Evolutionary conservation across 2,888 invertebrate species (phyloP).

Genomic region (Eupelmus urozonus): DNA sequence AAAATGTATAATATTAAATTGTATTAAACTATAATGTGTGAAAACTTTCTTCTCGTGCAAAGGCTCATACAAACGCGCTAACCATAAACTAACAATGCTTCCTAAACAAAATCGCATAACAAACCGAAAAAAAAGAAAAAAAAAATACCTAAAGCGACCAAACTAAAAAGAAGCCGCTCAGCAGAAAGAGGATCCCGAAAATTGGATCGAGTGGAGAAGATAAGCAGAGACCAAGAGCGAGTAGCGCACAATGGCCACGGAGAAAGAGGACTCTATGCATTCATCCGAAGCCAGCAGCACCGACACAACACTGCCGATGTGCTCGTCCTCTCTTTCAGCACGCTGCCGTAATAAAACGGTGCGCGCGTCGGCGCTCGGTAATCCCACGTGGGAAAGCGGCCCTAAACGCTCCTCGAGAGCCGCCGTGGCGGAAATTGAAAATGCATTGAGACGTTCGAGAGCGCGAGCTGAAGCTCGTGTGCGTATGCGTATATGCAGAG

Average conservation of each 20-base stretch:
- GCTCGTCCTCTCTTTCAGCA: background rate
- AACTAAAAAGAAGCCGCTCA: background rate
- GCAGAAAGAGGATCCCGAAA: background rate
- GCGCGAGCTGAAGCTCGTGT: background rate
- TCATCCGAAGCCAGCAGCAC: background rate
- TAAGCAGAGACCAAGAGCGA: background rate
- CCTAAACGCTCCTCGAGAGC: background rate
- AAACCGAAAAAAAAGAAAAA: background rate
- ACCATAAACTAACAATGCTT: too few species aligned
- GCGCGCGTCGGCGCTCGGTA: background rate
- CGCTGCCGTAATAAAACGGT: slow-evolving; percentile 16
- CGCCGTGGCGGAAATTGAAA: slow-evolving; percentile 52
- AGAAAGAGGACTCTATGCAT: background rate
- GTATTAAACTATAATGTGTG: too few species aligned
- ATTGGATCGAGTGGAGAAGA: background rate
- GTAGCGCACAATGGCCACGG: too few species aligned
- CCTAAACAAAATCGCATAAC: too few species aligned
- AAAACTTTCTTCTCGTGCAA: too few species aligned
- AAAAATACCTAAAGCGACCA: background rate
- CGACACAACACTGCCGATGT: background rate
- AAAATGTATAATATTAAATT: too few species aligned
- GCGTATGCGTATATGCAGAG: background rate
- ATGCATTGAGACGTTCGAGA: slow-evolving; percentile 46
- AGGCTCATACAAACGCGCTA: too few species aligned
- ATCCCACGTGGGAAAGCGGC: slow-evolving; percentile 47